Evolutionary conservation across 2,797 vertebrate genomes (phyloP).

Genomic region (Cichlasoma orientale): DNA sequence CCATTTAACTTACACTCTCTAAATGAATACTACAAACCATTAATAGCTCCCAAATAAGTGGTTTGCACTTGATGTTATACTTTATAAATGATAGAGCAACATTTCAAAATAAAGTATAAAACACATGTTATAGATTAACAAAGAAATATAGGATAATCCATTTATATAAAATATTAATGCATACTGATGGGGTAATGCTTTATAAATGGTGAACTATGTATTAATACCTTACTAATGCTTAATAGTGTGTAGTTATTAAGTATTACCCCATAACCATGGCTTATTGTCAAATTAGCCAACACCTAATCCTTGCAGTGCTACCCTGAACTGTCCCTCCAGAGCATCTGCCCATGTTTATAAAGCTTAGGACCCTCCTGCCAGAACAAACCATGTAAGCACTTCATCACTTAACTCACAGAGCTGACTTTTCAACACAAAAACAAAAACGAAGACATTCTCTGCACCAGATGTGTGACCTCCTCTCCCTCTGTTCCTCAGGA

Average conservation of each 20-base stretch:
- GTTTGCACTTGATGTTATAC: background rate
- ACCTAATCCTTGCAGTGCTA: background rate
- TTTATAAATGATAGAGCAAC: too few species aligned
- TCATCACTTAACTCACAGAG: background rate
- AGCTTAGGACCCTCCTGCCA: background rate
- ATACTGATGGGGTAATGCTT: background rate
- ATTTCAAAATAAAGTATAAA: background rate
- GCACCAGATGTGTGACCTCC: background rate
- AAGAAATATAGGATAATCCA: too few species aligned
- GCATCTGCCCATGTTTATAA: background rate
- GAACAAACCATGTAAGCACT: too few species aligned
- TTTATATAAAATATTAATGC: background rate
- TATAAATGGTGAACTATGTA: accelerated
- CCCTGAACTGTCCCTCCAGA: background rate
- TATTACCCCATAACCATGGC: too few species aligned
- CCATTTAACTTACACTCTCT: background rate
- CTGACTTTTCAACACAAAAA: background rate
- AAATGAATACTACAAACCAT: too few species aligned
- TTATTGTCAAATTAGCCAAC: background rate
- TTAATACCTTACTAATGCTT: background rate
- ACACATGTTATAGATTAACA: background rate
- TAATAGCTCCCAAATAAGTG: too few species aligned
- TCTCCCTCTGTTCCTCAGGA: background rate
- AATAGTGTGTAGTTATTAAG: too few species aligned
- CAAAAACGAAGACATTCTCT: background rate